Base-by-base conservation (phyloP, 2,797 vertebrate genomes). In the Melanotaenia pygmaea region DNA sequence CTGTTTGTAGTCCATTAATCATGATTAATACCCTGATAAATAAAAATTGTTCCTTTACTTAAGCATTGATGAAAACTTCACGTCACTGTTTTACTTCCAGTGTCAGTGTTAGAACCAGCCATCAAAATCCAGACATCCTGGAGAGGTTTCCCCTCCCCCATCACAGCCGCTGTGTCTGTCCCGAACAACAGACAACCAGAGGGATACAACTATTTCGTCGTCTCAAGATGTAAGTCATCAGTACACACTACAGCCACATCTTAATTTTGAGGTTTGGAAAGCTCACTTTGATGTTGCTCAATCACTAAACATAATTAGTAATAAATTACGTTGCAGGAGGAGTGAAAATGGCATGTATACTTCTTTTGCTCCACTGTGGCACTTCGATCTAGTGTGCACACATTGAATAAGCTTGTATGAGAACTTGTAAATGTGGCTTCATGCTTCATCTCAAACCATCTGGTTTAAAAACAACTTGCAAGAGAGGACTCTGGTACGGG, bases 171-270 rank as follows among this genome's bases (percentile, higher is more conserved):
- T 0, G 62, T 98, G 54, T 96, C 98, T 0, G 43, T 98, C 56
- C 97, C 96, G 14, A 95, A 82, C 77, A 47, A 30, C 28, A 86
- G 84, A 40, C 94, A 94, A 63, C 91, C 91, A 0, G 96, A 98
- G 0, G 96, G 96, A 47, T 98, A 96, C 3, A 96, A 95, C 67
- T 98, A 99, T 79, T 95, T 94, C 0, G 90, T 97, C 68, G 96
- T 98, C 90, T 96, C 96, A 11, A 94, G 93, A 88, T 93, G 98
- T 99, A 93, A 95, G 96, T 89, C 38, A 53, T 26, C 12, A 20
- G 16, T 8, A 4, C 1, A 10, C 43, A 22, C 45, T 12, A 18
- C 45, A 12, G 50, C 4, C 50, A 51, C 50, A 51, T 10, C 16
- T 10, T 2, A 35, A 8, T 35, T 12, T 38, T 8, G 8, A 43